Conservation (phyloP, 2,888 invertebrate species). For the Enchytraeus crypticus region DNA sequence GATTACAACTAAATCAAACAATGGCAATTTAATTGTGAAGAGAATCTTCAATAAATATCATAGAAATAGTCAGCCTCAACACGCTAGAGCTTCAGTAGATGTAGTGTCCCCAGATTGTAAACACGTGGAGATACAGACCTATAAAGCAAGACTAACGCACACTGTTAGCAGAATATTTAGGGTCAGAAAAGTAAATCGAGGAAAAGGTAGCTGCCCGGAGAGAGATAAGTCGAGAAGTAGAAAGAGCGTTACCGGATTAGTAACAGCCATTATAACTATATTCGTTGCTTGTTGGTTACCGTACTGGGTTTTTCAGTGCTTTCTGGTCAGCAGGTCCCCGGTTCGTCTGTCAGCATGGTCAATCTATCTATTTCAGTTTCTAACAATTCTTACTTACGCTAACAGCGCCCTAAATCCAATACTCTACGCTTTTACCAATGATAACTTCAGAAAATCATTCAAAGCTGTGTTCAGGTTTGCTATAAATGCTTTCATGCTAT, state of each 20-base stretch:
- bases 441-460: slow-evolving; percentile 23
- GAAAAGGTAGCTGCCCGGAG: background rate
- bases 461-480: slow-evolving; percentile 22
- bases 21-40: too few relatives aligned
- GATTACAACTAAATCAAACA: too few relatives aligned
- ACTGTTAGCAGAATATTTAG: too few relatives aligned
- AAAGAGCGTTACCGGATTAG: slow-evolving; percentile 20
- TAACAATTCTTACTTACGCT: slow-evolving; percentile 26
- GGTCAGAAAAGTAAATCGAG: background rate
- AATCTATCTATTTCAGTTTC: slow-evolving; percentile 18
- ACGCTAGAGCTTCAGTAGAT: too few relatives aligned
- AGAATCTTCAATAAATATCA: too few relatives aligned
- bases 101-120: too few relatives aligned
- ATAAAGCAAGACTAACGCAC: too few relatives aligned
- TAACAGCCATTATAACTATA: slow-evolving; percentile 19
- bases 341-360: slow-evolving; percentile 5
- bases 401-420: slow-evolving; percentile 25
- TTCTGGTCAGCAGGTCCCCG: background rate
- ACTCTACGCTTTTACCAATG: slow-evolving; percentile 27
- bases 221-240: slow-evolving; percentile 13
- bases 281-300: slow-evolving; percentile 23
- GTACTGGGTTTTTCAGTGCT: slow-evolving; percentile 20
- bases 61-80: too few relatives aligned
- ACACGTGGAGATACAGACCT: too few relatives aligned
- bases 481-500: slow-evolving; percentile 12